phyloP scores from a whole-genome alignment of 2,888 invertebrate species.

The Netelia melanura region DNA sequence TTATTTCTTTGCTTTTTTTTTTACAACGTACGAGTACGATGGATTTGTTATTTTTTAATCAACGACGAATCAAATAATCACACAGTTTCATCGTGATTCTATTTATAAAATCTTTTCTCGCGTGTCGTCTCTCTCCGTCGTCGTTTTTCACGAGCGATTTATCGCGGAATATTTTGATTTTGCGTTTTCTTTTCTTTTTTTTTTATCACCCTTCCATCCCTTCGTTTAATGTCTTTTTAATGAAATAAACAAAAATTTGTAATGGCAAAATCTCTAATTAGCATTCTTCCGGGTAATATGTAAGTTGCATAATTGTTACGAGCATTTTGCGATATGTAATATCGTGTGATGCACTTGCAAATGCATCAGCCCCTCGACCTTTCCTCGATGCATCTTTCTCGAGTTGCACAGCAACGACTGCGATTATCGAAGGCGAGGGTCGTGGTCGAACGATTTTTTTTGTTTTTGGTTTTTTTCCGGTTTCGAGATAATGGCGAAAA shows the following conservation, averaged over 20 bases:
- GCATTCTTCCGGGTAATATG: background rate
- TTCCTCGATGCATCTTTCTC: constrained; percentile 30
- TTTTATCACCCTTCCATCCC: background rate
- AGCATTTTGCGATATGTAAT: constrained; percentile 3
- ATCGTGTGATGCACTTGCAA: constrained; percentile 1
- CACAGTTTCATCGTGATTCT: constrained; percentile 15
- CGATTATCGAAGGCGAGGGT: background rate
- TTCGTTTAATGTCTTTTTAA: background rate
- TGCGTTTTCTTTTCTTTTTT: background rate
- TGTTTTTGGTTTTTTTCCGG: background rate
- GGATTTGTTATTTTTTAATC: constrained; percentile 42
- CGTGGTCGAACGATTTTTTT: constrained; percentile 1
- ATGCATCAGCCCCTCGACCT: constrained; percentile 36
- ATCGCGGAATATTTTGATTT: constrained; percentile 18
- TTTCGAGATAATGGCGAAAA: background rate
- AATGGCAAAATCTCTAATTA: constrained; percentile 3
- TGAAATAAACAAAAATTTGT: constrained; percentile 1
- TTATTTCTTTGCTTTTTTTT: no score
- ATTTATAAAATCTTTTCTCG: constrained; percentile 35
- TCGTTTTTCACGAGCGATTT: constrained; percentile 1
- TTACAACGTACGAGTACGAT: background rate
- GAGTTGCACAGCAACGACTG: background rate
- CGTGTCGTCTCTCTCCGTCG: background rate
- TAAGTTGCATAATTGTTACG: constrained; percentile 19
- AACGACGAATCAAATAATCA: constrained; percentile 26